Conservation (phyloP, 2,888 invertebrate species). For the Pterostichus niger region DNA sequence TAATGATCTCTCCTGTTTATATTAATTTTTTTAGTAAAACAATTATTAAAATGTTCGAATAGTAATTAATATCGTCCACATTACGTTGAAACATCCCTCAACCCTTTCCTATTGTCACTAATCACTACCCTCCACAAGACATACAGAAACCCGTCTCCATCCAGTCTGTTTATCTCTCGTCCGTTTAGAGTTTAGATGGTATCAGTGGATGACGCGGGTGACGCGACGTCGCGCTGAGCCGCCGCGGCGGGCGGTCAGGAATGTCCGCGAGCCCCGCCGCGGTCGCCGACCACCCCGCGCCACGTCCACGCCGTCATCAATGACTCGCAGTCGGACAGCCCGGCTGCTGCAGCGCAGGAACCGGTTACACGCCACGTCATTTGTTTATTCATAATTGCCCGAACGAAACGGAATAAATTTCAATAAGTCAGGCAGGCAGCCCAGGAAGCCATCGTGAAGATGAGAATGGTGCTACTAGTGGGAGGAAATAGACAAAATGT, state of each 20-base stretch:
- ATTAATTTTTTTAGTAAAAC: no score
- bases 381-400: conserved; percentile 1
- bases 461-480: no score
- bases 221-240: neutral
- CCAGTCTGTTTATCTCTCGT: neutral
- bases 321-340: neutral
- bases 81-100: no score
- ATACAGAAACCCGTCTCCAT: neutral
- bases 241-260: conserved; percentile 8
- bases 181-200: neutral
- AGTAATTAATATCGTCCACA: no score
- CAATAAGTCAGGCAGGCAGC: neutral
- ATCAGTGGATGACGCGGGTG: neutral
- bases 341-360: no score
- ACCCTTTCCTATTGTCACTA: no score
- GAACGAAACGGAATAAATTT: conserved; percentile 1
- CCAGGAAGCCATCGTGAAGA: no score
- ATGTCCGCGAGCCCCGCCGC: conserved; percentile 5
- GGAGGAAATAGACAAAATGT: no score
- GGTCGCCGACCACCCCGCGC: conserved; percentile 6
- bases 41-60: no score
- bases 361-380: neutral
- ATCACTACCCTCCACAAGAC: no score
- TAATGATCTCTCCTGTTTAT: no score
- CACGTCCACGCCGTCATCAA: conserved; percentile 3